Percentiles rank a stretch among this genome's conserved stretches.
phyloP scores from a whole-genome alignment of 2,888 invertebrate genomes.

The Matsumyia berberina region DNA sequence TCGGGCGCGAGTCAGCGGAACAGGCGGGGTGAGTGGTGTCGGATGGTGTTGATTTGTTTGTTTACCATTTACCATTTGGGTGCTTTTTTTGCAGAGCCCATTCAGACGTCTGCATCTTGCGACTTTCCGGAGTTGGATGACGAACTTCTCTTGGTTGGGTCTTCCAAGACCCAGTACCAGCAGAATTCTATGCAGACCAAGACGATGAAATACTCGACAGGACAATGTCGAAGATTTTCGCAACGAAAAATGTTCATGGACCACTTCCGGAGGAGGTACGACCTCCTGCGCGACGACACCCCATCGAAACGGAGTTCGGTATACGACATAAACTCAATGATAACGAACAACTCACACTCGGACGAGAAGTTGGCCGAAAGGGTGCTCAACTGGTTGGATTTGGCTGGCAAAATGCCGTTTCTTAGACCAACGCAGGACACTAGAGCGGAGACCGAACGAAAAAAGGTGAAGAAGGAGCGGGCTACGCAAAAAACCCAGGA shows the following conservation, averaged over 20 bases:
- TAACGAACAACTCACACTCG: conserved; percentile 78
- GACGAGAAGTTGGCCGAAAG: conserved; percentile 87
- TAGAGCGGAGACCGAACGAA: conserved; percentile 5
- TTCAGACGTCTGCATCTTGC: conserved; percentile 65
- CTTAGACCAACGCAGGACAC: conserved; percentile 7
- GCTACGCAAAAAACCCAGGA: conserved; percentile 16
- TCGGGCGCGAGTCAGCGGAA: conserved; percentile 25
- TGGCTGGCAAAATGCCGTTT: conserved; percentile 87
- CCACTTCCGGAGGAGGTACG: conserved; percentile 73
- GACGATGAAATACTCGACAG: conserved; percentile 48
- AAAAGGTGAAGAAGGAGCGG: conserved; percentile 15
- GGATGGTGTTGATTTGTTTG: neutral
- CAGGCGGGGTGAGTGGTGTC: conserved; percentile 58
- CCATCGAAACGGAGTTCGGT: conserved; percentile 81
- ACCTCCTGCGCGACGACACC: conserved; percentile 74
- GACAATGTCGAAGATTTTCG: conserved; percentile 32
- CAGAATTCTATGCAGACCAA: conserved; percentile 13
- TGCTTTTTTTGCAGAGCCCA: conserved; percentile 53
- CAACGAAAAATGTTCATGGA: conserved; percentile 75
- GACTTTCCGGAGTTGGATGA: conserved; percentile 46
- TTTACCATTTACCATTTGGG: conserved; percentile 1
- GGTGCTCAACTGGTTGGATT: conserved; percentile 91
- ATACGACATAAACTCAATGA: conserved; percentile 78
- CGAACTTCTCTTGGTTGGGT: conserved; percentile 72
- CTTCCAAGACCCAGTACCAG: conserved; percentile 72